Percentiles rank a stretch among this genome's conserved stretches.
These are phyloP conservation scores for Mallotus villosus DNA, from an alignment of 2,797 vertebrate genomes.

Conservation along the genomic window DNA sequence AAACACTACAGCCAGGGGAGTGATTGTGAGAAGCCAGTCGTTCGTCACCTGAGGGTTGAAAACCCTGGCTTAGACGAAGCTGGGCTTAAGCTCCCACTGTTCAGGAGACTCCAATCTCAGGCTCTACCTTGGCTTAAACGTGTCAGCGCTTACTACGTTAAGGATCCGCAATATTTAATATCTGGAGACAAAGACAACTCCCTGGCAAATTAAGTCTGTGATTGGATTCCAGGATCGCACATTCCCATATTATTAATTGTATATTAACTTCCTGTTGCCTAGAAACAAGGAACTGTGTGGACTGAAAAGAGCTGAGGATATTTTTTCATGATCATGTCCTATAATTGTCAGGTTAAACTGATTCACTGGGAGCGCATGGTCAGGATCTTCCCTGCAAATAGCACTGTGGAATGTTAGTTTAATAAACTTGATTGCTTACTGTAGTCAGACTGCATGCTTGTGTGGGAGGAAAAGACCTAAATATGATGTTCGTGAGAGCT, in stretches of 20 bases:
- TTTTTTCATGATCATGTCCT: slow-evolving; percentile 60
- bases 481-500: slow-evolving; percentile 70
- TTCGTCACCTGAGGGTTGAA: slow-evolving; percentile 29
- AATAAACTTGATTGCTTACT: slow-evolving; percentile 67
- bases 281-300: slow-evolving; percentile 66
- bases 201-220: slow-evolving; percentile 61
- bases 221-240: slow-evolving; percentile 63
- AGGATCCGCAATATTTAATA: slow-evolving; percentile 53
- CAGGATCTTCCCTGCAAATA: slow-evolving; percentile 63
- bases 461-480: slow-evolving; percentile 69
- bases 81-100: slow-evolving; percentile 19
- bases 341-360: slow-evolving; percentile 73
- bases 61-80: slow-evolving; percentile 25
- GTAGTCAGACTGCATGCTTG: slow-evolving; percentile 60
- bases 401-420: slow-evolving; percentile 69
- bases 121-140: slow-evolving; percentile 38
- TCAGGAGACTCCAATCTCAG: slow-evolving; percentile 13
- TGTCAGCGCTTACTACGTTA: slow-evolving; percentile 38
- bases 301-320: slow-evolving; percentile 49
- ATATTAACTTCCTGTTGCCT: slow-evolving; percentile 76
- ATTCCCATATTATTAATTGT: slow-evolving; percentile 78
- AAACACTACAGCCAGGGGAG: slow-evolving; percentile 27
- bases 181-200: slow-evolving; percentile 53
- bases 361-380: slow-evolving; percentile 60
- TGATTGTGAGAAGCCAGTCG: slow-evolving; percentile 17